phyloP scores from a whole-genome alignment of 2,113 vertebrate species.

The Seriola rivoliana region DNA sequence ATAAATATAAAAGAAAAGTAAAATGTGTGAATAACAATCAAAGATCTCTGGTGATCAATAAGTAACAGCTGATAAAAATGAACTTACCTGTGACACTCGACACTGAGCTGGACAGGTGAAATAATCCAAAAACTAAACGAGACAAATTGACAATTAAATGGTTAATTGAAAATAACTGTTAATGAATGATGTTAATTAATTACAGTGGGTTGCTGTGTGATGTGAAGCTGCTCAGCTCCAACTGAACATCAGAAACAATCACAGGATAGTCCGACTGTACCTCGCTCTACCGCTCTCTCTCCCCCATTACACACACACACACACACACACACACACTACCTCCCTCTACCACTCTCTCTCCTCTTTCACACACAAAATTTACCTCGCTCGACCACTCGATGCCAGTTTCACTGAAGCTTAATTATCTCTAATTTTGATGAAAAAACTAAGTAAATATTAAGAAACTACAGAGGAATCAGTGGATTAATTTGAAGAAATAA shows the following conservation, averaged over 20 bases:
- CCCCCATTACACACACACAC: background rate
- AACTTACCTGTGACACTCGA: conserved; percentile 5
- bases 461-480: background rate
- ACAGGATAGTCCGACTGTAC: background rate
- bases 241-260: conserved; percentile 28
- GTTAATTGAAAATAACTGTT: background rate
- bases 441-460: background rate
- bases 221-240: conserved; percentile 33
- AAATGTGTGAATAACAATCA: background rate
- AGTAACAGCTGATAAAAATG: background rate
- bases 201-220: background rate
- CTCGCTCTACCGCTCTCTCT: conserved; percentile 15
- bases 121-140: conserved; percentile 1
- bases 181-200: background rate
- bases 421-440: background rate
- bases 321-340: background rate
- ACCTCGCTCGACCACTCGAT: background rate
- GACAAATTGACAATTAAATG: background rate
- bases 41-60: background rate
- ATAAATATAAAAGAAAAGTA: too few species aligned
- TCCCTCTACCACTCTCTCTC: background rate
- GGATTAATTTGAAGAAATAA: background rate
- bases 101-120: background rate
- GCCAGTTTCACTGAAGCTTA: background rate
- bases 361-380: conserved; percentile 1